Percentiles rank a stretch among this genome's conserved stretches.
Evolutionary conservation across 2,888 invertebrate species (phyloP).

Genomic region (Aphodius granarius): DNA sequence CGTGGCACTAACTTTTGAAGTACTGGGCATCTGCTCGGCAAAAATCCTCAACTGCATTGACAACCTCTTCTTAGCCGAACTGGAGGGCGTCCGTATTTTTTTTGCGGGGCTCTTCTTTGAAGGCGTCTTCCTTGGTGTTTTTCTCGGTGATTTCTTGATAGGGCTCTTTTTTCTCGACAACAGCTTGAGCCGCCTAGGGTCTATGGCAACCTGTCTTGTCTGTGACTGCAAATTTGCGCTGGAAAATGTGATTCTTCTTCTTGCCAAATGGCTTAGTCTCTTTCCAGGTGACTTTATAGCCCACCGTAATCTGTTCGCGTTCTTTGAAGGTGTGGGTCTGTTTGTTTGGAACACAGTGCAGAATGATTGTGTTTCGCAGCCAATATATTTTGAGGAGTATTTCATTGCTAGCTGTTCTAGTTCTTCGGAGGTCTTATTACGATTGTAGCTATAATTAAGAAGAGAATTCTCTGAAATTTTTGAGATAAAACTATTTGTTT

Average conservation of each 20-base stretch:
- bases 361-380: slow-evolving; percentile 73
- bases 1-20: slow-evolving; percentile 43
- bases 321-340: slow-evolving; percentile 63
- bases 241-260: slow-evolving; percentile 74
- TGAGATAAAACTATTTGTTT: background rate
- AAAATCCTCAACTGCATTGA: slow-evolving; percentile 33
- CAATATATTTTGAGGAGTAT: slow-evolving; percentile 71
- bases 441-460: slow-evolving; percentile 65
- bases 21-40: slow-evolving; percentile 37
- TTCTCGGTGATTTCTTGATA: slow-evolving; percentile 55
- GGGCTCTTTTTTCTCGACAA: slow-evolving; percentile 49
- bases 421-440: slow-evolving; percentile 69
- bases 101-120: slow-evolving; percentile 60
- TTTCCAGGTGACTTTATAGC: slow-evolving; percentile 71
- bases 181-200: slow-evolving; percentile 52
- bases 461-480: background rate
- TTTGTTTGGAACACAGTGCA: slow-evolving; percentile 63
- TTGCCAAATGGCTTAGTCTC: slow-evolving; percentile 75
- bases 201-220: slow-evolving; percentile 63
- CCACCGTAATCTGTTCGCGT: slow-evolving; percentile 56
- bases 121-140: slow-evolving; percentile 56
- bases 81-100: slow-evolving; percentile 58
- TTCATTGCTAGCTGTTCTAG: slow-evolving; percentile 67
- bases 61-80: slow-evolving; percentile 61
- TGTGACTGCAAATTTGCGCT: slow-evolving; percentile 64